Base-by-base conservation (phyloP, 2,113 vertebrate species). In the Columbina picui region DNA sequence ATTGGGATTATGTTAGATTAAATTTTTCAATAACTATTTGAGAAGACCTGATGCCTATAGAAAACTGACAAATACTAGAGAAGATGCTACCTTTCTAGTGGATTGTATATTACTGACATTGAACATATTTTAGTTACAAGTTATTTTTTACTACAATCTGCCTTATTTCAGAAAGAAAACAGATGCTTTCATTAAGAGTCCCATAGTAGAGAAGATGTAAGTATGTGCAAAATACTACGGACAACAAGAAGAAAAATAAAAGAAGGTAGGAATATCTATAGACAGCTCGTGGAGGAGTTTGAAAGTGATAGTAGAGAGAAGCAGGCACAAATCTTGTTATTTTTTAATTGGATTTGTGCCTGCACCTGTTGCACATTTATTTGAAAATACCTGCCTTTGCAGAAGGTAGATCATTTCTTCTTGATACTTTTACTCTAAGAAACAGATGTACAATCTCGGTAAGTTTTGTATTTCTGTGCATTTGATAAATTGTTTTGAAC, bases 261-360 rank as follows among this genome's bases (percentile, higher is more conserved):
- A 93, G 57, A 86, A 73, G 75, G 36, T 71, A 84, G 85, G 60
- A 93, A 93, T 83, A 93, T 95, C 52, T 96, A 81, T 87, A 94
- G 77, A 93, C 41, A 36, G 26, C 93, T 93, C 95, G 91, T 95
- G 41, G 77, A 94, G 92, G 96, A 93, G 53, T 93, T 97, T 97
- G 84, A 97, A 97, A 97, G 60, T 96, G 76, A 65, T 84, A 89
- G 89, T 65, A 98, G 91, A 95, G 86, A 97, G 63, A 25, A 84
- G 45, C 36, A 96, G 94, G 73, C 90, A 97, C 61, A 98, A 97
- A 96, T 97, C 92, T 96, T 89, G 27, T 93, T 96, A 95, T 92
- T 97, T 97, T 94, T 97, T 98, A 97, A 96, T 86, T 89, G 85
- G 76, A 97, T 97, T 96, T 98, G 87, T 97, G 57, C 93, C 94